These are phyloP conservation scores for Tubulanus polymorphus DNA, from an alignment of 2,888 invertebrate genomes.

Conservation along the genomic window DNA sequence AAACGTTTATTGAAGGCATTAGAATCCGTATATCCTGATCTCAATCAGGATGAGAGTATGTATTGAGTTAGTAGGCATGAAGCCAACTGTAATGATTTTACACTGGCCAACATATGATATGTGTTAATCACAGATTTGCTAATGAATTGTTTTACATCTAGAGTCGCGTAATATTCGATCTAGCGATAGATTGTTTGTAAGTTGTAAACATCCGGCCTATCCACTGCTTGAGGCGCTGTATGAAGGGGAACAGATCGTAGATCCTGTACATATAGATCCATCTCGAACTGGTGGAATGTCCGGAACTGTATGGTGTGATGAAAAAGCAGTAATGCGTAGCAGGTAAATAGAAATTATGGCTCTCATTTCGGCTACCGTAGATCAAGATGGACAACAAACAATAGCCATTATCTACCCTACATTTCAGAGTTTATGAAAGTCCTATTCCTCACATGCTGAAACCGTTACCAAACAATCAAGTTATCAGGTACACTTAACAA, in stretches of 20 bases:
- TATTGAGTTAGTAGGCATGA: constrained; percentile 8
- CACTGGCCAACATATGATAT: too few relatives aligned
- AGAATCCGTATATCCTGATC: constrained; percentile 70
- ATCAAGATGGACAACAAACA: too few relatives aligned
- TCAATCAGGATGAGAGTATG: constrained; percentile 80
- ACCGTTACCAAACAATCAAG: too few relatives aligned
- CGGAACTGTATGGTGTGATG: constrained; percentile 72
- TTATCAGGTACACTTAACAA: too few relatives aligned
- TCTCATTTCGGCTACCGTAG: not conserved
- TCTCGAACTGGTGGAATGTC: constrained; percentile 72
- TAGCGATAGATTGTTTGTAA: constrained; percentile 84
- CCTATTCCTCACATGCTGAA: too few relatives aligned
- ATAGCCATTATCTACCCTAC: too few relatives aligned
- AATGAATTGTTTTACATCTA: constrained; percentile 20
- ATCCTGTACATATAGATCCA: not conserved
- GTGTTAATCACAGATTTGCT: too few relatives aligned
- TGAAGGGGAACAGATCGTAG: too few relatives aligned
- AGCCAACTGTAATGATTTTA: too few relatives aligned
- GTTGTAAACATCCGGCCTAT: constrained; percentile 67
- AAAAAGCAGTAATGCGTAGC: constrained; percentile 60
- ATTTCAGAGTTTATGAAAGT: too few relatives aligned
- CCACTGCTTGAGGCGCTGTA: constrained; percentile 69
- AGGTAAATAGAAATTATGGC: constrained; percentile 34
- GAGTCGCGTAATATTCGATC: constrained; percentile 75
- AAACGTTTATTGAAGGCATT: constrained; percentile 76